Conservation (phyloP, 2,797 vertebrate species). For the Cynopterus sphinx region DNA sequence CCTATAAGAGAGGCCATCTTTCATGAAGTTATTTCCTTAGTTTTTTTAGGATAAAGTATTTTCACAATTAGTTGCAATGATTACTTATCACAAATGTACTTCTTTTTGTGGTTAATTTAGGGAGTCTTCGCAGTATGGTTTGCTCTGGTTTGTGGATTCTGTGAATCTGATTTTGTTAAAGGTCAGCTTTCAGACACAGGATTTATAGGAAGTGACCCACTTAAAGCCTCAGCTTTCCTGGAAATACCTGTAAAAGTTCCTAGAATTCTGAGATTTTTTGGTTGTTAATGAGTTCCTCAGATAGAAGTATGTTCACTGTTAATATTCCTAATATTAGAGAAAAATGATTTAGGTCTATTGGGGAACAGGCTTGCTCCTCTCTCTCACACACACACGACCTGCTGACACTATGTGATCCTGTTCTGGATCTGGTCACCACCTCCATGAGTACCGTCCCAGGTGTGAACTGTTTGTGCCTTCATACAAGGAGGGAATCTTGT, state of each 20-base stretch:
- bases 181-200: not conserved
- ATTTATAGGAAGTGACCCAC: not conserved
- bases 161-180: not conserved
- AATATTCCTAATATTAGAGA: not conserved
- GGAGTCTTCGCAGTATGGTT: not conserved
- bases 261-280: not conserved
- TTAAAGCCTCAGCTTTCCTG: not conserved
- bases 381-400: not conserved
- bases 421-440: not conserved
- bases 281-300: not conserved
- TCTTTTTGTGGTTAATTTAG: not conserved
- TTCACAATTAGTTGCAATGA: not conserved
- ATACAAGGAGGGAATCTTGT: not conserved
- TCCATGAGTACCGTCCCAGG: fast-evolving
- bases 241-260: not conserved
- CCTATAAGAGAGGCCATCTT: not conserved
- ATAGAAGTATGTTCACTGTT: not conserved
- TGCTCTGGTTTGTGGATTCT: not conserved
- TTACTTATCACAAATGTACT: not conserved
- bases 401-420: not conserved
- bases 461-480: not conserved
- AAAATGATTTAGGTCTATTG: not conserved
- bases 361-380: not conserved
- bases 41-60: not conserved
- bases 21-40: not conserved